Percentiles rank a stretch among this genome's conserved stretches.
phyloP scores from a whole-genome alignment of 2,888 invertebrate genomes.

The Perdita meconis region DNA sequence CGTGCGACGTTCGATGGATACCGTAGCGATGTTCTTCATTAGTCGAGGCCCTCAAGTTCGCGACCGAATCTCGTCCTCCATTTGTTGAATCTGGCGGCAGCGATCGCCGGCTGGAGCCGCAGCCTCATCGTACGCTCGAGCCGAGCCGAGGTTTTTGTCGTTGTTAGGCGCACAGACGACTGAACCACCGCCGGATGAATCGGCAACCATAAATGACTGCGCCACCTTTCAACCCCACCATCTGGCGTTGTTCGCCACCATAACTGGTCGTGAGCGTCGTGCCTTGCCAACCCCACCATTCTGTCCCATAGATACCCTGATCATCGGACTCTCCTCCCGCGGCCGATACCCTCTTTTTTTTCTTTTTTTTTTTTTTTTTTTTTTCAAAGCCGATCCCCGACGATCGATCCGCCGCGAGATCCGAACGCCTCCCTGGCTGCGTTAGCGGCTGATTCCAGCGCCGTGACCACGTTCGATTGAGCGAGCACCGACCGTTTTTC shows the following conservation, averaged over 20 bases:
- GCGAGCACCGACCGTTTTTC: background rate
- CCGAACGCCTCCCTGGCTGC: slow-evolving; percentile 5
- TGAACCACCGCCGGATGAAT: slow-evolving; percentile 61
- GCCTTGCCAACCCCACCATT: slow-evolving; percentile 62
- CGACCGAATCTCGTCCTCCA: background rate
- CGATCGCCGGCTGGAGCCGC: background rate
- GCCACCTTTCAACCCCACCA: slow-evolving; percentile 74
- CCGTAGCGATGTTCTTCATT: background rate
- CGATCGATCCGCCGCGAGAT: slow-evolving; percentile 33
- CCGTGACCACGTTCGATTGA: slow-evolving; percentile 4
- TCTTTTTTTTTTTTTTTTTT: too few species aligned
- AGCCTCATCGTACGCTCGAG: background rate
- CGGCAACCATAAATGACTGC: slow-evolving; percentile 72
- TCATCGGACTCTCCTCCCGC: slow-evolving; percentile 43
- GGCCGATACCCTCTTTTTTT: slow-evolving; percentile 60
- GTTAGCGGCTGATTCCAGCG: slow-evolving; percentile 2
- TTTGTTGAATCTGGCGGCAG: background rate
- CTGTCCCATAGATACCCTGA: slow-evolving; percentile 40
- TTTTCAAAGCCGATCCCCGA: slow-evolving; percentile 36
- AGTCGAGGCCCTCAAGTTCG: background rate
- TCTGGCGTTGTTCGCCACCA: slow-evolving; percentile 61
- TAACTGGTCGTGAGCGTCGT: slow-evolving; percentile 56
- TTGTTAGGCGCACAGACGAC: slow-evolving; percentile 49
- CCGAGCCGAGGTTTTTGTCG: slow-evolving; percentile 23
- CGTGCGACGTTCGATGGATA: background rate